Conservation (phyloP, 1,140 invertebrate species). For the Pseudoatta argentina region DNA sequence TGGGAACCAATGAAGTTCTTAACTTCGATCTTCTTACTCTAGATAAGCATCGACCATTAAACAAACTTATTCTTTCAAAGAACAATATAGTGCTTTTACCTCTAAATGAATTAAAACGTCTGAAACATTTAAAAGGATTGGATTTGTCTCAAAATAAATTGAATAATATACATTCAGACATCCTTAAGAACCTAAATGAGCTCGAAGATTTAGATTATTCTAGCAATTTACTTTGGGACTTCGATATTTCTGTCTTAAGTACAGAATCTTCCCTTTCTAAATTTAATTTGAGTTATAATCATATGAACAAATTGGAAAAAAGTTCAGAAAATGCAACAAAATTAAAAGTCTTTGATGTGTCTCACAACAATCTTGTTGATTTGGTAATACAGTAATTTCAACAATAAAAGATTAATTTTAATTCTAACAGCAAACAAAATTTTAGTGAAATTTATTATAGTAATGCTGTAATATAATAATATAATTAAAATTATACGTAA, state of each 20-base stretch:
- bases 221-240: constrained; percentile 67
- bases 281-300: constrained; percentile 80
- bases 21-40: constrained; percentile 67
- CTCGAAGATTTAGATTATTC: constrained; percentile 77
- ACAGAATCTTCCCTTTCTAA: constrained; percentile 54
- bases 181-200: constrained; percentile 62
- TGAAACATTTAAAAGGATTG: constrained; percentile 68
- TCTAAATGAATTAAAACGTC: constrained; percentile 56
- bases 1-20: constrained; percentile 66
- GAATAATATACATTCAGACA: constrained; percentile 48
- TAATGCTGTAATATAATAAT: neutral
- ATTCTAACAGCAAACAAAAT: too few species aligned
- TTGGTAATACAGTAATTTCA: constrained; percentile 10
- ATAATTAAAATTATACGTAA: neutral
- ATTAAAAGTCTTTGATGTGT: constrained; percentile 57
- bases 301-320: constrained; percentile 67
- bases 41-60: constrained; percentile 36
- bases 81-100: constrained; percentile 70
- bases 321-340: constrained; percentile 56
- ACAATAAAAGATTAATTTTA: neutral
- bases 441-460: constrained; percentile 10
- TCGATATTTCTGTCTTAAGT: constrained; percentile 62
- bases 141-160: constrained; percentile 78
- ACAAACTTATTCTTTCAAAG: constrained; percentile 73
- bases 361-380: constrained; percentile 56